These are phyloP conservation scores for Neolamprologus ventralis DNA, from an alignment of 2,113 vertebrate species.

Conservation along the genomic window DNA sequence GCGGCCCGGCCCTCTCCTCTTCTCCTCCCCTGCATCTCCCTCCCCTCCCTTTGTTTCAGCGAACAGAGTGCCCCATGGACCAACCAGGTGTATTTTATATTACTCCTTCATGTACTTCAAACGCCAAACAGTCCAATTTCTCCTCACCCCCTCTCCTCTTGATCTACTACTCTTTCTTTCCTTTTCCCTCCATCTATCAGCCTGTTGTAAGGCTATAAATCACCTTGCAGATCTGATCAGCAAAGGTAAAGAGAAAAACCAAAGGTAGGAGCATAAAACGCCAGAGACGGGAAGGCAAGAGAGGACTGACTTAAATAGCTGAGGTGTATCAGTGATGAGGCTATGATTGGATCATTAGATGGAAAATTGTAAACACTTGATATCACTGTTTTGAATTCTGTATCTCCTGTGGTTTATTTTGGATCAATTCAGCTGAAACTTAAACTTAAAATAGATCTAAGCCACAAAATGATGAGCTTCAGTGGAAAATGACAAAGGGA, in stretches of 20 bases:
- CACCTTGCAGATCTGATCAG: slow-evolving; percentile 31
- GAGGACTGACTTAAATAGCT: neutral
- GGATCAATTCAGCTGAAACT: neutral
- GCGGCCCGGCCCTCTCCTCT: slow-evolving; percentile 4
- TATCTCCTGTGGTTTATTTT: neutral
- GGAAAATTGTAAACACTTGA: neutral
- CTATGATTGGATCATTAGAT: neutral
- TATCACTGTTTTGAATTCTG: neutral
- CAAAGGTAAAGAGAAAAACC: neutral
- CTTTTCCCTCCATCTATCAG: neutral
- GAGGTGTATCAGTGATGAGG: neutral
- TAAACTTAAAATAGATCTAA: neutral
- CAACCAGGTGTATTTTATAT: slow-evolving; percentile 79
- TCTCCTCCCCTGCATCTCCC: slow-evolving; percentile 20
- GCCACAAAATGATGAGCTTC: neutral
- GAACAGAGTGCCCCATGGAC: slow-evolving; percentile 56
- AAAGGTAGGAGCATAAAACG: neutral
- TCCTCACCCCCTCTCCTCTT: slow-evolving; percentile 14
- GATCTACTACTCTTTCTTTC: slow-evolving; percentile 15
- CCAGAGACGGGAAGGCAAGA: neutral
- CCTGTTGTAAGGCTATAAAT: slow-evolving; percentile 60
- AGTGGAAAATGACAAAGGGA: neutral
- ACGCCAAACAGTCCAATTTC: slow-evolving; percentile 50
- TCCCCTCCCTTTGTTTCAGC: slow-evolving; percentile 47
- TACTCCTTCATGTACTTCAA: slow-evolving; percentile 75